Percentiles rank a stretch among this genome's conserved stretches.
These are phyloP conservation scores for Corythaeola cristata DNA, from an alignment of 2,113 vertebrate species.

Conservation along the genomic window DNA sequence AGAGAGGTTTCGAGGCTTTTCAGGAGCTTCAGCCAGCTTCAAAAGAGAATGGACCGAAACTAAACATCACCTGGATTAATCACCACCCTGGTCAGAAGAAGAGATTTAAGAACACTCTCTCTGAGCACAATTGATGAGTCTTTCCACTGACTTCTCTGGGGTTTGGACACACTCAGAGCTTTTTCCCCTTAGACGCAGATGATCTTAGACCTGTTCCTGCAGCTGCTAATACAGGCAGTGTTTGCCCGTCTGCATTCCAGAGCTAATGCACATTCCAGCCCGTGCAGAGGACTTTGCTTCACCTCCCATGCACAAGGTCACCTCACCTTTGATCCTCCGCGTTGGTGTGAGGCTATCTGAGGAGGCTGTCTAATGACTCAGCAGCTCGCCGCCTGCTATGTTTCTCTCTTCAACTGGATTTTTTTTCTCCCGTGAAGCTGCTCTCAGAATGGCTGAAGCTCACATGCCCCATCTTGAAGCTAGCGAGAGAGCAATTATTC, in stretches of 20 bases:
- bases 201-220: not conserved
- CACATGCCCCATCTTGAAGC: not conserved
- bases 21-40: not conserved
- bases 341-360: not conserved
- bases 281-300: not conserved
- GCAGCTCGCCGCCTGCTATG: not conserved
- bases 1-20: slow-evolving; percentile 19
- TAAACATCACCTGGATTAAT: not conserved
- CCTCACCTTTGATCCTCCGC: slow-evolving; percentile 32
- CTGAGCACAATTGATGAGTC: not conserved
- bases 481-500: not conserved
- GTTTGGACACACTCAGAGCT: not conserved
- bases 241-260: slow-evolving; percentile 60
- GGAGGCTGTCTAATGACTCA: slow-evolving; percentile 12
- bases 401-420: slow-evolving; percentile 23
- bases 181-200: not conserved
- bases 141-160: not conserved
- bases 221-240: not conserved
- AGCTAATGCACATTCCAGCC: slow-evolving; percentile 53
- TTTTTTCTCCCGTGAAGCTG: slow-evolving; percentile 21
- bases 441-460: not conserved
- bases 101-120: not conserved
- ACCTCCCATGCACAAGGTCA: not conserved
- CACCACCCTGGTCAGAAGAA: not conserved
- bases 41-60: not conserved